phyloP scores from a whole-genome alignment of 2,888 invertebrate genomes.

The Drepanosiphum platanoidis region DNA sequence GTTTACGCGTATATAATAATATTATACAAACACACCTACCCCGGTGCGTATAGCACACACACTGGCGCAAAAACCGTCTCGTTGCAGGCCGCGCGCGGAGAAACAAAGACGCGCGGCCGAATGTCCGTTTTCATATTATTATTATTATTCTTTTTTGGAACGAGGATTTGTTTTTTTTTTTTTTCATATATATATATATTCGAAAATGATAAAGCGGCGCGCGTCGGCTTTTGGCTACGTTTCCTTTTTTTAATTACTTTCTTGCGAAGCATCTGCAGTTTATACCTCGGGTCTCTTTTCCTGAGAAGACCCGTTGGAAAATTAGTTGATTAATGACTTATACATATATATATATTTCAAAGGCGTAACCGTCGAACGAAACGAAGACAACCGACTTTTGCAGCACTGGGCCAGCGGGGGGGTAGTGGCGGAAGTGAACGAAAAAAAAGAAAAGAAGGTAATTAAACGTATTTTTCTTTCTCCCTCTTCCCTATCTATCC shows the following conservation, averaged over 20 bases:
- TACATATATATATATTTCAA: neutral
- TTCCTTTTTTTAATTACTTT: slow-evolving; percentile 54
- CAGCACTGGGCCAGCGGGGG: neutral
- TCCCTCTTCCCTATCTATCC: neutral
- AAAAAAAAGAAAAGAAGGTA: too few species aligned
- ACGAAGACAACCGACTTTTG: neutral
- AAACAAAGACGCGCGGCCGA: slow-evolving; percentile 2
- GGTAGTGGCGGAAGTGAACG: too few species aligned
- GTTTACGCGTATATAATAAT: neutral
- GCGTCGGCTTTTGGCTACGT: slow-evolving; percentile 40
- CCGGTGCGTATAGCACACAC: neutral
- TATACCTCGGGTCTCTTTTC: neutral
- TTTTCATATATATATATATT: too few species aligned
- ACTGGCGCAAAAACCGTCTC: neutral
- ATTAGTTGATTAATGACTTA: slow-evolving; percentile 37
- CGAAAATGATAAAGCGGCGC: slow-evolving; percentile 27
- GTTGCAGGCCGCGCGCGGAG: neutral
- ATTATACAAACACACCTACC: neutral
- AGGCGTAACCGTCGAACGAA: neutral
- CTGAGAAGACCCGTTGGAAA: neutral
- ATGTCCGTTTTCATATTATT: slow-evolving; percentile 1
- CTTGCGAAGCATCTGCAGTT: neutral
- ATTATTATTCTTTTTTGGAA: slow-evolving; percentile 50
- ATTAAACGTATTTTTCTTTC: neutral
- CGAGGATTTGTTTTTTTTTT: too few species aligned